phyloP scores from a whole-genome alignment of 1,140 invertebrate species.

The Caerostris extrusa region DNA sequence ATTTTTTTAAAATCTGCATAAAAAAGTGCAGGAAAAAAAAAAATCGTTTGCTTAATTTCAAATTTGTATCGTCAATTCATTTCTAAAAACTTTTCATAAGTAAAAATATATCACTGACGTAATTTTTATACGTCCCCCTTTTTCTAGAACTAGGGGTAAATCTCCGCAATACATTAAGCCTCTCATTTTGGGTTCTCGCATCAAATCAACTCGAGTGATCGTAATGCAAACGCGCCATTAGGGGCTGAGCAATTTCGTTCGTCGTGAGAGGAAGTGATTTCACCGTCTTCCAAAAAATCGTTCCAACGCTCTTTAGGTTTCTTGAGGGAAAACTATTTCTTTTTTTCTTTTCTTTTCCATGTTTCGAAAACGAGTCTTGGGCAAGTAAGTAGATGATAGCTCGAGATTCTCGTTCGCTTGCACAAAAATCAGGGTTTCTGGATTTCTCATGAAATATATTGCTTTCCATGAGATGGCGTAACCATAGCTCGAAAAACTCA shows the following conservation, averaged over 20 bases:
- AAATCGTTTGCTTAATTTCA: too few species aligned
- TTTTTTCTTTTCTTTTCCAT: background rate
- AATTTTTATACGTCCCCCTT: background rate
- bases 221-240: conserved; percentile 10
- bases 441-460: conserved; percentile 16
- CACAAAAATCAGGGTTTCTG: background rate
- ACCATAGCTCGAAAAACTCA: background rate
- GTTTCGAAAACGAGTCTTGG: background rate
- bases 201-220: conserved; percentile 6
- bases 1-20: too few species aligned
- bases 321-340: conserved; percentile 23
- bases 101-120: background rate
- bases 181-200: background rate
- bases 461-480: conserved; percentile 8
- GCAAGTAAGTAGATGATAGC: conserved; percentile 18
- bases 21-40: too few species aligned
- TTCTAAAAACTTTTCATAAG: too few species aligned
- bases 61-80: too few species aligned
- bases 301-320: conserved; percentile 17
- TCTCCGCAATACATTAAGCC: background rate
- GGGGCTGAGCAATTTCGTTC: background rate
- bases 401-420: background rate
- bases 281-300: background rate
- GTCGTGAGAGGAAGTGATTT: conserved; percentile 15
- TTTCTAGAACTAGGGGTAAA: background rate